These are phyloP conservation scores for Furcifer pardalis DNA, from an alignment of 2,797 vertebrate genomes.

Conservation along the genomic window DNA sequence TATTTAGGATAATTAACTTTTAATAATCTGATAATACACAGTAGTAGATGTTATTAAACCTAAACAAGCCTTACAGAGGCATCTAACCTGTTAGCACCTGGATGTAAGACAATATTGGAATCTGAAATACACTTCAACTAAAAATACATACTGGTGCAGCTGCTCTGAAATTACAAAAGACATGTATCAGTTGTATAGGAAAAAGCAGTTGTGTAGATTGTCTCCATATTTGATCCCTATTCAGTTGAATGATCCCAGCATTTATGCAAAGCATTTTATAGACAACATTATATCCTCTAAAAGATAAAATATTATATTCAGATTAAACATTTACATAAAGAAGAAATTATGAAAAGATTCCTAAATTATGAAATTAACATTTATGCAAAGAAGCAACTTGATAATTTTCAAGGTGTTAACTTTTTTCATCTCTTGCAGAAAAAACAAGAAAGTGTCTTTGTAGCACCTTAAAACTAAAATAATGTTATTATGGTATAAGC, in stretches of 20 bases:
- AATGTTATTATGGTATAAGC: not conserved
- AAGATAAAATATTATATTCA: not conserved
- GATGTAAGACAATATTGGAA: too few relatives aligned
- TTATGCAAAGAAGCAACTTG: not conserved
- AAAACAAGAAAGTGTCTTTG: not conserved
- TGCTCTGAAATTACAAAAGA: not conserved
- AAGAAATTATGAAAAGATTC: not conserved
- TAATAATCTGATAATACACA: not conserved
- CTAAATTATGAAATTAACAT: not conserved
- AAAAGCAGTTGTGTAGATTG: not conserved
- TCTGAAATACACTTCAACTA: not conserved
- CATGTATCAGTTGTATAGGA: not conserved
- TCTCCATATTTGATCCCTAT: not conserved
- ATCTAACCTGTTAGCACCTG: too few relatives aligned
- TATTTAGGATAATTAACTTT: too few relatives aligned
- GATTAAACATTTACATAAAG: not conserved
- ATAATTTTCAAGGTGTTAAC: not conserved
- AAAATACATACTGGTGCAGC: not conserved
- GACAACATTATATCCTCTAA: not conserved
- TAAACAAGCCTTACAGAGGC: not conserved
- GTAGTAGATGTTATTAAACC: not conserved
- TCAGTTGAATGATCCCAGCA: not conserved
- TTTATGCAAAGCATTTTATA: not conserved
- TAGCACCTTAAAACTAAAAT: not conserved
- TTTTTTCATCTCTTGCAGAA: not conserved